A percentile compares a stretch with the other conserved stretches of the same genome.
Evolutionary conservation across 1,140 invertebrate genomes (phyloP).

Genomic region (Drosophila sp.): DNA sequence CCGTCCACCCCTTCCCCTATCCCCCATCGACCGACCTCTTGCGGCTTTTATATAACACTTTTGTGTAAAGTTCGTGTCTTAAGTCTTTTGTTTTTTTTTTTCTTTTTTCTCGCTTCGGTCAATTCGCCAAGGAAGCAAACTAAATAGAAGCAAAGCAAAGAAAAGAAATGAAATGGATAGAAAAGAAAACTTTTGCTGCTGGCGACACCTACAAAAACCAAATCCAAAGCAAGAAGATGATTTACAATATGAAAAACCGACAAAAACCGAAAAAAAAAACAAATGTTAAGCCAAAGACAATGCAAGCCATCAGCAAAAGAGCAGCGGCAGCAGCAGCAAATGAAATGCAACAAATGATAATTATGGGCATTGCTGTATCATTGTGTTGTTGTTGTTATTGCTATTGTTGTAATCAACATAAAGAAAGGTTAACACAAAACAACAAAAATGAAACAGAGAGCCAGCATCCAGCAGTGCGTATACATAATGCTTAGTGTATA

Average conservation of each 20-base stretch:
- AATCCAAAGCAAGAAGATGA: conserved; percentile 10
- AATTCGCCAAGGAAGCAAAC: conserved; percentile 36
- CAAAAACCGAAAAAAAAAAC: conserved; percentile 21
- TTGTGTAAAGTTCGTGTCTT: conserved; percentile 54
- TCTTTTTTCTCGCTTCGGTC: conserved; percentile 36
- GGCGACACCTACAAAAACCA: conserved; percentile 9
- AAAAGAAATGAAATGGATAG: conserved; percentile 11
- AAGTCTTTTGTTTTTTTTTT: conserved; percentile 67
- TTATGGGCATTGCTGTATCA: conserved; percentile 57
- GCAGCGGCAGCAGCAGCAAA: conserved; percentile 14
- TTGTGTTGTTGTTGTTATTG: conserved; percentile 37
- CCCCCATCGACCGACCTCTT: background rate
- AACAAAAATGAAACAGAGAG: conserved; percentile 24
- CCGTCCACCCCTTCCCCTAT: background rate
- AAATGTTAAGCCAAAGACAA: conserved; percentile 22
- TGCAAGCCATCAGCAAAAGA: conserved; percentile 18
- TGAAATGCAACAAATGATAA: conserved; percentile 73
- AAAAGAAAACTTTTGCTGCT: conserved; percentile 13
- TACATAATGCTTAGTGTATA: conserved; percentile 59
- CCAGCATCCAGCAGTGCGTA: conserved; percentile 67
- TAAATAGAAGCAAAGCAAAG: conserved; percentile 48
- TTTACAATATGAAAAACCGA: background rate
- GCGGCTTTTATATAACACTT: conserved; percentile 11
- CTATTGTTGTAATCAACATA: conserved; percentile 45
- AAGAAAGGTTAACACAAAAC: conserved; percentile 62